Evolutionary conservation across 2,888 invertebrate genomes (phyloP), one percentile per base, ranked within the genome.

Genomic region (Amorpha juglandis): DNA sequence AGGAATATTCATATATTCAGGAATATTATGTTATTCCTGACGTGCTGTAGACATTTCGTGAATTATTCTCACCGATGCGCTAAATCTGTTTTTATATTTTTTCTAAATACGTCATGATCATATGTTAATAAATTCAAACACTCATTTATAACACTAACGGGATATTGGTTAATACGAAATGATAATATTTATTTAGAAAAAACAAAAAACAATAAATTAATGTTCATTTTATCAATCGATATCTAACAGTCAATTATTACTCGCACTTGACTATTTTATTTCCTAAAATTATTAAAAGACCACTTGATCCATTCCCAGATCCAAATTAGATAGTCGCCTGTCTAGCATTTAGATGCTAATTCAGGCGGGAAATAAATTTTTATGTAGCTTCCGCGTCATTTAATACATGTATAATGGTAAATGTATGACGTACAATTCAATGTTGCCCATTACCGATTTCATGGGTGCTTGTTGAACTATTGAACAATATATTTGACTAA

Each of bases 301-400:
- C 58, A 42, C 58, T 58, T 42, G 58, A 42, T 42, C 16, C 11
- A 21, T 58, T 19, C 38, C 38, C 6, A n/a, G n/a, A 33, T 19
- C 4, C 6, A 33, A 33, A 52, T 21, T 21, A 21, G 0, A n/a
- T 7, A 11, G 9, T 16, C 6, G 35, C 8, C 16, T 16, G 38
- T 42, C 38, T 19, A 42, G 42, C 11, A 19, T 58, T 19, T 42
- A 38, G 19, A 38, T 21, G 38, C 9, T 55, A 38, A 38, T 42
- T 16, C 19, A 19, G 50, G 12, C 38, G 38, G 16, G 58, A 42
- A 42, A 35, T 63, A 68, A 70, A 73, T 67, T 71, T 67, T 58
- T 42, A 58, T 58, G 58, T 16, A 38, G 19, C 58, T 58, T 58
- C 58, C 58, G 58, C 58, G 9, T 42, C 38, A 19, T 8, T 38